Base-by-base conservation (phyloP, 1,140 invertebrate species). In the Dermatophagoides farinae region DNA sequence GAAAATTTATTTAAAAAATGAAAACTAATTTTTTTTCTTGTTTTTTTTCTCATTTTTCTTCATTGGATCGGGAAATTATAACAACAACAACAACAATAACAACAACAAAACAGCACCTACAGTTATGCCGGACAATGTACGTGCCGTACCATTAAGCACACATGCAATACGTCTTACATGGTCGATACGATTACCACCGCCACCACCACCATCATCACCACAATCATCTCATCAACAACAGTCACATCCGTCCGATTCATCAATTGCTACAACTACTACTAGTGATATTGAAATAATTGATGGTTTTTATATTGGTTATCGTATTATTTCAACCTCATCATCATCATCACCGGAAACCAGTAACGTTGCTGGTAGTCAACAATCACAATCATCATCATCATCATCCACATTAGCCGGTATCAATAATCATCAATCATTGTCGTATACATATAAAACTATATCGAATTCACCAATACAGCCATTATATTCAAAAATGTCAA, bases 281-380 rank as follows among this genome's bases (percentile, higher is more conserved):
- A 31, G 31, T 31, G 53, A 55, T n/a, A 55, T 55, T 40, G 53
- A 63, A 25, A 38, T 64, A 10, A 65, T 68, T 39, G 67, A 66
- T 65, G 83, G 83, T 20, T 86, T 80, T 65, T 79, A 80, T 68
- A 74, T 82, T 41, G 79, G 79, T 11, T 77, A 71, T 58, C 68
- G 72, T 59, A 68, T 70, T n/a, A 22, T 60, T 12, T n/a, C 53
- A 18, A 20, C 46, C 1, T 20, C 23, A 18, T 12, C 46, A 14
- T 20, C 23, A 18, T 12, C 46, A 20, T 47, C 8, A 31, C 31
- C 31, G 31, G 31, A 31, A 31, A 31, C 31, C 9, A 18, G n/a
- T 23, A 47, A 47, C 31, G 8, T 31, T 12, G 1, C 53, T 6
- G 53, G 53, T 12, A 55, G 22, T 55, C 2, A 23, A 47, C 46